Evolutionary conservation across 2,888 invertebrate genomes (phyloP).

Genomic region (Isoperla grammatica): DNA sequence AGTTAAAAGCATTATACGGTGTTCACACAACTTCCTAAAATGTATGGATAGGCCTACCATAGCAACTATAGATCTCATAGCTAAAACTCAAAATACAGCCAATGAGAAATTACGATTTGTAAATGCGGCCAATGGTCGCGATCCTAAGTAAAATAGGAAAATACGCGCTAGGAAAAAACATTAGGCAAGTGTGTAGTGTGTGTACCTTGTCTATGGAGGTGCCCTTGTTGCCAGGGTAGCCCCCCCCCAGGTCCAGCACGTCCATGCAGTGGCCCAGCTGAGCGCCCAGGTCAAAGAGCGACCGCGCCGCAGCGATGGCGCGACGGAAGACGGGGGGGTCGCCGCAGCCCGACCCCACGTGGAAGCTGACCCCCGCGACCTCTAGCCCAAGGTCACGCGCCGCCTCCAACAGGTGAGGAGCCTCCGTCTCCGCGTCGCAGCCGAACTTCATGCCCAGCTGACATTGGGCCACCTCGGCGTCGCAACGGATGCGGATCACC

Average conservation of each 20-base stretch:
- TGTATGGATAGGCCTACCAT: too few relatives aligned
- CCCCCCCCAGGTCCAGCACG: conserved; percentile 85
- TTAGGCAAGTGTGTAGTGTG: too few relatives aligned
- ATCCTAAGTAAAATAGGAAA: too few relatives aligned
- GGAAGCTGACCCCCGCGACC: conserved; percentile 69
- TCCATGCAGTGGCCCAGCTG: conserved; percentile 69
- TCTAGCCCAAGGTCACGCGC: conserved; percentile 47
- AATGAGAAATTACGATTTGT: too few relatives aligned
- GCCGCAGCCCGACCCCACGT: conserved; percentile 89
- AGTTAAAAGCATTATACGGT: too few relatives aligned
- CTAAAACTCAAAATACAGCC: too few relatives aligned
- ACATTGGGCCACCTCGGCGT: conserved; percentile 78
- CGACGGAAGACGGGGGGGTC: conserved; percentile 76
- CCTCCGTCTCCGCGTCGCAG: conserved; percentile 72
- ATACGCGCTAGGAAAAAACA: too few relatives aligned
- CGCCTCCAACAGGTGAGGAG: conserved; percentile 59
- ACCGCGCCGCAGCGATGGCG: conserved; percentile 66
- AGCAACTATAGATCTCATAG: too few relatives aligned
- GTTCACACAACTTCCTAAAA: too few relatives aligned
- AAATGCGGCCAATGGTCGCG: too few relatives aligned
- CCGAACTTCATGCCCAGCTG: conserved; percentile 94
- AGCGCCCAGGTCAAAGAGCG: conserved; percentile 67
- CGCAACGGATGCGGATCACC: conserved; percentile 83
- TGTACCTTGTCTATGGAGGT: conserved; percentile 63
- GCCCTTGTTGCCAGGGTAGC: conserved; percentile 75